Percentiles rank a stretch among this genome's conserved stretches.
Conservation (phyloP, 2,797 vertebrate genomes). For the Chrysocyon brachyurus region DNA sequence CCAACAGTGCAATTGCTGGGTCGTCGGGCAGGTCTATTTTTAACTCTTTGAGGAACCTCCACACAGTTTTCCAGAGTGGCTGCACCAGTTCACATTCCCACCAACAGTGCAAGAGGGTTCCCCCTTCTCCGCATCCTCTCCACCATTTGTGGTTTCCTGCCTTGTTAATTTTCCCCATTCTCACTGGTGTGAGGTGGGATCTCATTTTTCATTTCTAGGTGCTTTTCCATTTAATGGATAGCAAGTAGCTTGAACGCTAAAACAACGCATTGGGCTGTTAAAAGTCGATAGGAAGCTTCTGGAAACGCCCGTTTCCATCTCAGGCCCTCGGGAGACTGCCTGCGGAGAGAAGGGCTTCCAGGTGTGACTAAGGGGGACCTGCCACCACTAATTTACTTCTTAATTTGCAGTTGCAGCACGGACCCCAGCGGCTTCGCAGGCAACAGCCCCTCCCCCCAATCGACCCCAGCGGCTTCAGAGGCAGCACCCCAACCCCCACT, state of each 20-base stretch:
- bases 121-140: too few species aligned
- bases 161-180: too few species aligned
- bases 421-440: not conserved
- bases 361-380: not conserved
- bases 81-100: too few species aligned
- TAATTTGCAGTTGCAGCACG: not conserved
- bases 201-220: not conserved
- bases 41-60: too few species aligned
- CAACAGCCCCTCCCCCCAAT: not conserved
- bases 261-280: not conserved
- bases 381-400: not conserved
- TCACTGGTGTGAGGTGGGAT: too few species aligned
- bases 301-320: not conserved
- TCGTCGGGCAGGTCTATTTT: too few species aligned
- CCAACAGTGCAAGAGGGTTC: too few species aligned
- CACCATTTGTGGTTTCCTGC: too few species aligned
- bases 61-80: too few species aligned
- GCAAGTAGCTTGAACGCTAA: not conserved
- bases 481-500: not conserved
- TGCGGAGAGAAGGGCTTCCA: not conserved
- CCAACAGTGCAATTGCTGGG: too few species aligned
- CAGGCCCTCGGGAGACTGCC: too few species aligned
- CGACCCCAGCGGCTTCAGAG: accelerated
- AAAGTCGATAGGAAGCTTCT: not conserved
- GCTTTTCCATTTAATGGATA: too few species aligned